A percentile compares a stretch with the other conserved stretches of the same genome.
These are phyloP conservation scores for Aspidiotus rigidus DNA, from an alignment of 2,888 invertebrate genomes.

Conservation along the genomic window DNA sequence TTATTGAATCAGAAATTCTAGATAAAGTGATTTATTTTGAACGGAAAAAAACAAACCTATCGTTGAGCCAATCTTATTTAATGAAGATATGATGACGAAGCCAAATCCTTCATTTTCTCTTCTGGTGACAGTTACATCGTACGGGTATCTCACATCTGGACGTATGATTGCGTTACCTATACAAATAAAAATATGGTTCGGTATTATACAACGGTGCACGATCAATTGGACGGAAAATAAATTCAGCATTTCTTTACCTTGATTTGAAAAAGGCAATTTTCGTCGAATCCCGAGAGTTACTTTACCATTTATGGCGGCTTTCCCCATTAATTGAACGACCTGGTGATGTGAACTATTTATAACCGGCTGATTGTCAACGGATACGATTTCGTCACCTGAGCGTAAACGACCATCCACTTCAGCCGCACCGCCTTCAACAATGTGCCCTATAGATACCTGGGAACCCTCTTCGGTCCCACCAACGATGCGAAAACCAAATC, in stretches of 20 bases:
- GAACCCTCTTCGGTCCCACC: constrained; percentile 97
- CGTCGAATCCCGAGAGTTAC: constrained; percentile 70
- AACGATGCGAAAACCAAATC: constrained; percentile 96
- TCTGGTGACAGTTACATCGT: constrained; percentile 83
- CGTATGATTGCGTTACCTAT: constrained; percentile 13
- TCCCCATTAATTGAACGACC: constrained; percentile 85
- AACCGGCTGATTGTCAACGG: constrained; percentile 79
- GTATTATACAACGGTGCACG: too few species aligned
- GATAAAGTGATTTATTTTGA: constrained; percentile 1
- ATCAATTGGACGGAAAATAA: too few species aligned
- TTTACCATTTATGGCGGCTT: constrained; percentile 75
- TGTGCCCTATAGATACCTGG: constrained; percentile 86
- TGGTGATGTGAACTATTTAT: constrained; percentile 82
- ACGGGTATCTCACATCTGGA: constrained; percentile 50
- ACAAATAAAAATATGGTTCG: neutral
- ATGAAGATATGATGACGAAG: constrained; percentile 94
- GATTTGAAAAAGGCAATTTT: constrained; percentile 24
- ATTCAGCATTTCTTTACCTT: constrained; percentile 11
- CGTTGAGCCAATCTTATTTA: constrained; percentile 77
- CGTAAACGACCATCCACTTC: constrained; percentile 81
- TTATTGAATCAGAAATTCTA: constrained; percentile 8
- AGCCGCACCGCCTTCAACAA: constrained; percentile 91
- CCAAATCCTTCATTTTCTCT: constrained; percentile 95
- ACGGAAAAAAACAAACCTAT: constrained; percentile 53
- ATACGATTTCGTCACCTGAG: constrained; percentile 87